Base-by-base conservation (phyloP, 2,888 invertebrate species). In the Melanargia galathea region DNA sequence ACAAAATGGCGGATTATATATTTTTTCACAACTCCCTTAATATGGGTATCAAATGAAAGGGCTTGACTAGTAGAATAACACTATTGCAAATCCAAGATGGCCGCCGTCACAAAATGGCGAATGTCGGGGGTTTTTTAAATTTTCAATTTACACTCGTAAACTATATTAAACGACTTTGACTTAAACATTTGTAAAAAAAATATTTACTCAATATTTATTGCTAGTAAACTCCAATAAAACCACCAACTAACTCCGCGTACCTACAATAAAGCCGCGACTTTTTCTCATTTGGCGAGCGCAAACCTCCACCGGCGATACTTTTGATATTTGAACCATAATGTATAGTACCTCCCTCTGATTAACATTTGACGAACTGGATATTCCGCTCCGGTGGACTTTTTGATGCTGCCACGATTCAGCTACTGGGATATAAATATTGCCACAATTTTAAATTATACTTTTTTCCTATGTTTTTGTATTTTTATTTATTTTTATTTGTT, bases 321-420 rank as follows among this genome's bases (percentile, higher is more conserved):
- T 86, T 90, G 90, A 90, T 90, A 87, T 88, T 80, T 87, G 86
- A 90, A 87, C 85, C 90, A 87, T 89, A 78, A 82, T 79, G 87
- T 84, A 86, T 86, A 84, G 84, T 83, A 78, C 79, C 83, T 82
- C 82, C 79, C 81, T 81, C 81, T 89, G 89, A 90, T 90, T 90
- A 90, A 89, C 89, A 86, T 87, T 88, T 86, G 84, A 82, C 82
- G 87, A 86, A 86, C 84, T 83, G 83, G 82, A 86, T 86, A 84
- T 87, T 86, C 79, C 87, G 87, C 87, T 86, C 84, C 77, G 85
- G 72, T 83, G 82, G 78, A 84, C 82, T 82, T 87, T 87, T 87
- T 85, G 86, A 89, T 83, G 84, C 80, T 62, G 73, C 77, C 73
- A 71, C 74, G 76, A 77, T 60, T 68, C 67, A 66, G 73, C 77